Conservation (phyloP, 2,797 vertebrate genomes). For the Onychomys torridus region DNA sequence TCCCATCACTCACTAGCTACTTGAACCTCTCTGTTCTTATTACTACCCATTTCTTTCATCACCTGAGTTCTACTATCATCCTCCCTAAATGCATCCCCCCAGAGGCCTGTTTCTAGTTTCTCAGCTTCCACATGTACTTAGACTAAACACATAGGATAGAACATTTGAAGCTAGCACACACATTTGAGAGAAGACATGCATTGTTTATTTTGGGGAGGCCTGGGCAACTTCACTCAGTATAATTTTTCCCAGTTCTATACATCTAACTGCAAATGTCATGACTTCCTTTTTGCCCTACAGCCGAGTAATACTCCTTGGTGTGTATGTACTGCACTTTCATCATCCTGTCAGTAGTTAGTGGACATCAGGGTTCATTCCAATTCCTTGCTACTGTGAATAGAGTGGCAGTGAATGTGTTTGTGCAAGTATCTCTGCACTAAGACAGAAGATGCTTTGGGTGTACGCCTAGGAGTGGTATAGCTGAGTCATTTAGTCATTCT, state of each 20-base stretch:
- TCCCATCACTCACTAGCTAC: background rate
- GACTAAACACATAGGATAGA: background rate
- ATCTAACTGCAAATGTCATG: background rate
- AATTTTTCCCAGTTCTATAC: background rate
- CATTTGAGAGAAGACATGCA: background rate
- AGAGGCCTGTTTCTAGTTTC: background rate
- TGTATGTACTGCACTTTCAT: background rate
- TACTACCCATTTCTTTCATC: too few relatives aligned
- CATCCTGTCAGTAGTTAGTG: background rate
- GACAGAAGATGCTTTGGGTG: background rate
- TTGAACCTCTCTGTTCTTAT: background rate
- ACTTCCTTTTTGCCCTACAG: background rate
- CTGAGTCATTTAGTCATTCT: background rate
- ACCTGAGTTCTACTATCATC: background rate
- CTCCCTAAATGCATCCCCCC: background rate
- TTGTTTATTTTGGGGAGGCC: too few relatives aligned
- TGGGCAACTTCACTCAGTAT: background rate
- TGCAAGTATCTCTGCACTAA: background rate
- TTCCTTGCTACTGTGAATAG: background rate
- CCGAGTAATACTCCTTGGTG: background rate
- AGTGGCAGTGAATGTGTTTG: background rate
- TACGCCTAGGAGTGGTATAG: too few relatives aligned
- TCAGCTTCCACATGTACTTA: background rate
- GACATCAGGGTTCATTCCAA: background rate
- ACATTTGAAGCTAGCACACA: background rate